Base-by-base conservation (phyloP, 1,140 invertebrate species). In the Pseudomyrmex concolor region DNA sequence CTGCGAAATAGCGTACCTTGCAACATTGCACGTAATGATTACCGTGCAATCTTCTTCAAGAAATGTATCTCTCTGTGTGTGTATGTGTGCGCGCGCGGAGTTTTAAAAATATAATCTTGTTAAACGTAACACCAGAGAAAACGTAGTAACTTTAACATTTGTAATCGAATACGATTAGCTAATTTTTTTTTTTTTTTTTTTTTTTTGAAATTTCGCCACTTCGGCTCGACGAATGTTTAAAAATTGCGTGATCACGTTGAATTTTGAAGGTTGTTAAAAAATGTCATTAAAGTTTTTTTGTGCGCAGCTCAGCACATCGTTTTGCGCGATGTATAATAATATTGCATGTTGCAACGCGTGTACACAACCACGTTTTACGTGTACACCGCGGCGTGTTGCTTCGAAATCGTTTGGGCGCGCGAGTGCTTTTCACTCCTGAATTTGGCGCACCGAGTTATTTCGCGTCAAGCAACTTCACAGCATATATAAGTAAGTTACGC, bases 321-420 rank as follows among this genome's bases (percentile, higher is more conserved):
- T 34, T 34, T 5, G 34, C 66, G 25, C 55, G 66, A 12, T n/a
- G 34, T 48, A 51, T 48, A 51, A 51, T 54, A 64, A 64, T 59
- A 10, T 72, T 72, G 34, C 9, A 50, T 50, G 15, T 17, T 13
- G 2, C 1, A 9, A 25, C 15, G 15, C 22, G 7, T 9, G 9
- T 70, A 13, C 25, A n/a, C 5, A 50, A 12, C 13, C n/a, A n/a
- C 54, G 8, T 17, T 71, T 57, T 57, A 2, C 66, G 19, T 25
- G 15, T 13, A 15, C n/a, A 48, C 3, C 43, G 2, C 25, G 17
- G 15, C 25, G 25, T 7, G 13, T 64, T 48, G 19, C 72, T 64
- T 25, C 45, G 45, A 64, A 76, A 76, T 64, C 73, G 15, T 12
- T 76, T 22, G 2, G 9, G 12, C 57, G 17, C 10, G 57, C 34